Evolutionary conservation across 2,888 invertebrate genomes (phyloP).

Genomic region (Zygaena filipendulae): DNA sequence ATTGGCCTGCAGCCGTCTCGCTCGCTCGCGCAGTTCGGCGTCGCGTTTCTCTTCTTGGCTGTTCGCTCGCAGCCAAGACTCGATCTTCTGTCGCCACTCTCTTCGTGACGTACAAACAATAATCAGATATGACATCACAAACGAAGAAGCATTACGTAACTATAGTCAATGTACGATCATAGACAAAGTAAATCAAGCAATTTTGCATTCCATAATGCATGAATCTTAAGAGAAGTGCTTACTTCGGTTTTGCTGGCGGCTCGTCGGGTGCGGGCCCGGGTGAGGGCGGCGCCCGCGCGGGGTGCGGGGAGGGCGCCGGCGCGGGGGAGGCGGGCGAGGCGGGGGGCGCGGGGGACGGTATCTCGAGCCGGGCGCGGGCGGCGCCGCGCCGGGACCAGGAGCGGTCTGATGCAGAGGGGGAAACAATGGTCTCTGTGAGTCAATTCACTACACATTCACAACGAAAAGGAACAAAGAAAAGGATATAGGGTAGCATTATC

Average conservation of each 20-base stretch:
- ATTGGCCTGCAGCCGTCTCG: constrained; percentile 75
- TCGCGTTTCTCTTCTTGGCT: constrained; percentile 82
- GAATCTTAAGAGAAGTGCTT: constrained; percentile 11
- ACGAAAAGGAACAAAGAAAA: too few relatives aligned
- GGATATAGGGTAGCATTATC: too few relatives aligned
- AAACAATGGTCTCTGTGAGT: too few relatives aligned
- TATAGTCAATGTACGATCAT: too few relatives aligned
- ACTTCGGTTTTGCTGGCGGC: constrained; percentile 43
- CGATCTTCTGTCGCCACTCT: constrained; percentile 91
- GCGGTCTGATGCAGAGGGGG: too few relatives aligned
- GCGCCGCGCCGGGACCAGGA: constrained; percentile 88
- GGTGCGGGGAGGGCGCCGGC: constrained; percentile 60
- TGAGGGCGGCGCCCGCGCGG: constrained; percentile 22
- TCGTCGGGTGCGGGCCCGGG: constrained; percentile 12
- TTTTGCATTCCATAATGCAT: too few relatives aligned
- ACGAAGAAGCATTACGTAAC: too few relatives aligned
- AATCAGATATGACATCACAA: too few relatives aligned
- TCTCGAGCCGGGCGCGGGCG: constrained; percentile 81
- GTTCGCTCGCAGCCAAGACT: constrained; percentile 90
- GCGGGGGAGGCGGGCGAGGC: constrained; percentile 72
- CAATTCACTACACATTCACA: too few relatives aligned
- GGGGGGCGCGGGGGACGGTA: constrained; percentile 81
- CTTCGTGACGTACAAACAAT: constrained; percentile 34
- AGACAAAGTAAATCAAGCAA: too few relatives aligned
- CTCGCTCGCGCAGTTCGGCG: constrained; percentile 74